Percentiles rank a stretch among this genome's conserved stretches.
These are phyloP conservation scores for Erythrolamprus reginae DNA, from an alignment of 2,113 vertebrate species.

Conservation along the genomic window DNA sequence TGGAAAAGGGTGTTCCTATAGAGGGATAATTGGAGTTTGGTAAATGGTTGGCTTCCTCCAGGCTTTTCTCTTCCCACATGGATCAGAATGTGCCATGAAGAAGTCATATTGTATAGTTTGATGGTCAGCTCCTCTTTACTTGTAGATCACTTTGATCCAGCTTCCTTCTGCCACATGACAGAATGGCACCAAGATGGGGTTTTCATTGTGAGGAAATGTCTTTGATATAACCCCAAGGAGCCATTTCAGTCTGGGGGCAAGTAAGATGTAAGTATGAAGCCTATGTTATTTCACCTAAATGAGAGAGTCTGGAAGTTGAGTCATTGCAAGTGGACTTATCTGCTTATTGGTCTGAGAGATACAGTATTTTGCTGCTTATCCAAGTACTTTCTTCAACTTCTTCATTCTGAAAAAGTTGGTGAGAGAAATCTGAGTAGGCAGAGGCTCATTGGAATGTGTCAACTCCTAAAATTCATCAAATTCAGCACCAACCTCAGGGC, in stretches of 20 bases:
- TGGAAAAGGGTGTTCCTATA: neutral
- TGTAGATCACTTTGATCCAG: neutral
- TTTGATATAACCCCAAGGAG: neutral
- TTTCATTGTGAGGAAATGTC: neutral
- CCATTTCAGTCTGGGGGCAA: neutral
- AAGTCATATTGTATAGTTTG: neutral
- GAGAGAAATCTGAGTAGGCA: no score
- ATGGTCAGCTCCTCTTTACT: neutral
- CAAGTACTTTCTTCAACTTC: no score
- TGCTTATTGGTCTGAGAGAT: no score
- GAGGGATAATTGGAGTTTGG: neutral
- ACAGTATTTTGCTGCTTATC: no score
- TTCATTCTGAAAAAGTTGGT: no score
- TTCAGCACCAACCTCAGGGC: neutral
- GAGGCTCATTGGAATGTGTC: no score
- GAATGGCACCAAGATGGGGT: neutral
- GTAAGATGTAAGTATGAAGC: neutral
- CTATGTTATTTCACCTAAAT: neutral
- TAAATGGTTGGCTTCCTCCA: neutral
- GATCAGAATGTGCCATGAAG: neutral
- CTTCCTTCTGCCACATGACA: neutral
- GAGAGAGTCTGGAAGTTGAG: neutral
- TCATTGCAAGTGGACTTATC: no score
- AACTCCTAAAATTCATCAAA: no score
- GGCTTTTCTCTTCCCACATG: neutral